Percentiles rank a stretch among this genome's conserved stretches.
Evolutionary conservation across 2,888 invertebrate genomes (phyloP).

Genomic region (Thyatira batis): DNA sequence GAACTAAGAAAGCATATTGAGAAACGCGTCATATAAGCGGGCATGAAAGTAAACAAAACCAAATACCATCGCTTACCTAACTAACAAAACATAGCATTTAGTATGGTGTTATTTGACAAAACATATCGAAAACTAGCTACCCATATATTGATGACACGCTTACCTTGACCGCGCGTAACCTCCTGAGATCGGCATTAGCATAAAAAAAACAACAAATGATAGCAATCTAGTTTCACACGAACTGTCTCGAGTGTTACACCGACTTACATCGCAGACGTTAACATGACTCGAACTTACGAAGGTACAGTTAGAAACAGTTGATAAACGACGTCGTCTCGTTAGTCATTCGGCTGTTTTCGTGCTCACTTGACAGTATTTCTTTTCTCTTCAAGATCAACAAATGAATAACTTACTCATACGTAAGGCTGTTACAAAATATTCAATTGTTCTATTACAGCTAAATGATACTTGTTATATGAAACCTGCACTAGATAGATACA

Average conservation of each 20-base stretch:
- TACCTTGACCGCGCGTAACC: conserved; percentile 71
- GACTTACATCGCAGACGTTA: not conserved
- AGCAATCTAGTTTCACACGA: conserved; percentile 44
- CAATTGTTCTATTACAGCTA: too few species aligned
- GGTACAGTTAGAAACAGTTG: not conserved
- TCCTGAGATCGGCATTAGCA: conserved; percentile 51
- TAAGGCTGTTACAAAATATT: too few species aligned
- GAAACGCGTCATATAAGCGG: too few species aligned
- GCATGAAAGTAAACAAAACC: too few species aligned
- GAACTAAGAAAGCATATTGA: too few species aligned
- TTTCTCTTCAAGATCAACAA: not conserved
- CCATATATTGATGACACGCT: conserved; percentile 47
- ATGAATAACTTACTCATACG: too few species aligned
- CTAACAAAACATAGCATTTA: too few species aligned
- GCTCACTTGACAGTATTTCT: not conserved
- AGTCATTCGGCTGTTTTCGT: not conserved
- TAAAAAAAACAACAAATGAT: conserved; percentile 42
- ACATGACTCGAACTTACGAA: not conserved
- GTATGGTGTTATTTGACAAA: not conserved
- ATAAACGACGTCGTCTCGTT: not conserved
- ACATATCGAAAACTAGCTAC: conserved; percentile 1
- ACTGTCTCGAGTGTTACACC: conserved; percentile 3
- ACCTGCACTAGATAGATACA: too few species aligned
- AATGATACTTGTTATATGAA: too few species aligned
- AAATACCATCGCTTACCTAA: too few species aligned